Base-by-base conservation (phyloP, 2,888 invertebrate genomes). In the Athetis lepigone region DNA sequence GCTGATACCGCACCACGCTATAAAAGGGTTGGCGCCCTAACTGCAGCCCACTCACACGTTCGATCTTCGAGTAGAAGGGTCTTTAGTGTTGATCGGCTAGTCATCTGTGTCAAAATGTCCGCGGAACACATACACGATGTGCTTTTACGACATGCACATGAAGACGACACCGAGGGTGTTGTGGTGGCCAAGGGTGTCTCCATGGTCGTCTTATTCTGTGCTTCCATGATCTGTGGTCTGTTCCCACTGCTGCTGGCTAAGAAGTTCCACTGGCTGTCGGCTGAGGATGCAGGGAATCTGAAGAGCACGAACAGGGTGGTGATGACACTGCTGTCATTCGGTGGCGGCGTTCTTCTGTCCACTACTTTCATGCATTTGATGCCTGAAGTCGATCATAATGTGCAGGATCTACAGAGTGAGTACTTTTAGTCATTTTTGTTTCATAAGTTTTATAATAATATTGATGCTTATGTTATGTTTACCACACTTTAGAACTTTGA, bases 351-450 rank as follows among this genome's bases (percentile, higher is more conserved):
- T 0, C 92, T 98, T 18, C 91, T 98, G 39, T 96, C 97, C 70
- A 98, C 98, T 2, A 98, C 98, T 4, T 98, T 98, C 85, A 90
- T 98, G 75, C 98, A 98, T 83, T 92, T 98, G 80, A 91, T 98
- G 58, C 98, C 98, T 1, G 98, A 98, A 92, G 97, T 98, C 0
- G 91, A 96, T 9, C 97, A 98, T 80, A 96, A 96, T 60, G 95
- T 98, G 9, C 92, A 95, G n/a, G 88, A 95, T 50, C 90, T 97
- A 66, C 95, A 96, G 79, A 54, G 95, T 95, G 65, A 94, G 95
- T 93, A 80, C 25, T 29, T 45, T 0, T 33, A 1, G 27, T 64
- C 50, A 21, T 42, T 52, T 52, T 46, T 25, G 23, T 2, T 33
- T 33, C 4, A 33, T 0, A 13, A 13, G 2, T 33, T 13, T n/a